Conservation (phyloP, 2,113 vertebrate genomes). For the Bubo scandiacus region DNA sequence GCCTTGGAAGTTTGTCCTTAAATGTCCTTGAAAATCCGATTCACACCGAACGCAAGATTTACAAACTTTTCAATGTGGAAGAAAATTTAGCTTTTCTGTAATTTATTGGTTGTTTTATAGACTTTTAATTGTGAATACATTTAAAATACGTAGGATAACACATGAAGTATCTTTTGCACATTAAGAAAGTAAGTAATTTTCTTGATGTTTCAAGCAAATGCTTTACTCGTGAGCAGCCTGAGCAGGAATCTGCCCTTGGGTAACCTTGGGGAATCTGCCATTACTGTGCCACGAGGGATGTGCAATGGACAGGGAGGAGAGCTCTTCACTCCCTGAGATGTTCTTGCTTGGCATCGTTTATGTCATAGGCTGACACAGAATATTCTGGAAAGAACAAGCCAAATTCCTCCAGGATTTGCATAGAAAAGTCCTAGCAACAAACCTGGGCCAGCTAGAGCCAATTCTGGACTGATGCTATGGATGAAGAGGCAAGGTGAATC, state of each 20-base stretch:
- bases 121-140: not conserved
- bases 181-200: not conserved
- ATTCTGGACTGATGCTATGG: rapidly evolving
- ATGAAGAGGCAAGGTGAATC: no score
- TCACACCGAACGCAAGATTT: not conserved
- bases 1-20: not conserved
- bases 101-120: not conserved
- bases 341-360: not conserved
- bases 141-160: not conserved
- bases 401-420: not conserved
- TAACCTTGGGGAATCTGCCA: no score
- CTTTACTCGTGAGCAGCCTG: not conserved
- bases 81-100: not conserved
- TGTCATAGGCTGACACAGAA: no score
- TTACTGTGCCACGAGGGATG: not conserved
- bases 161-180: not conserved
- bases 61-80: not conserved
- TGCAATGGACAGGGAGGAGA: not conserved
- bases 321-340: not conserved
- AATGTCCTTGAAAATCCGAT: not conserved
- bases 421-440: not conserved
- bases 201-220: not conserved
- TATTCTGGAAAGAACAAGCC: not conserved
- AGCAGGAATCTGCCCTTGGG: not conserved
- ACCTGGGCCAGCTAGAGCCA: no score